Base-by-base conservation (phyloP, 1,140 invertebrate species). In the Stegodyphus mimosarum region DNA sequence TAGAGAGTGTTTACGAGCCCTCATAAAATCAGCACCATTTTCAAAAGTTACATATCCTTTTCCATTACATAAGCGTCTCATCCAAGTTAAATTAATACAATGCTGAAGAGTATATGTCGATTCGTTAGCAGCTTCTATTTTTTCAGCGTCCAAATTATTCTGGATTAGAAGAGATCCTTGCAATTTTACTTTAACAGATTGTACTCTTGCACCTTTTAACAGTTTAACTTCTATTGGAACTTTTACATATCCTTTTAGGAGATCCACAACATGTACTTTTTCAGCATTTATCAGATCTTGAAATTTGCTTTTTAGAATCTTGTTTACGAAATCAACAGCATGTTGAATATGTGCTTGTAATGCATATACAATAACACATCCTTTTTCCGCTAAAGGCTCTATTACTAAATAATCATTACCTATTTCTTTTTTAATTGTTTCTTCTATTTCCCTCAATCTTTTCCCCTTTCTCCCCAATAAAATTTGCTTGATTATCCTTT, bases 381-480 rank as follows among this genome's bases (percentile, higher is more conserved):
- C 74, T 72, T 86, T 86, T 52, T 86, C 73, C 5, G 55, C 15
- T 13, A 66, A 50, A 33, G 83, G 83, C 63, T 86, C 75, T 13
- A 86, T 63, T 13, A 86, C 63, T 33, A 86, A 5, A 6, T 60
- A 73, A 3, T 77, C 75, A 10, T 18, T 52, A 7, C n/a, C 33
- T 7, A 86, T 48, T 7, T 70, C 18, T 10, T 10, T 50, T 64
- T 86, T 77, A 50, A 86, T 64, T 33, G 53, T 9, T 11, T 69
- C 17, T 78, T 86, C 83, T 66, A 78, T 72, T 71, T 52, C 74
- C 49, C 72, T 71, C 18, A 86, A 72, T 53, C 72, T 86, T 7
- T 78, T 18, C n/a, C 83, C 83, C 72, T 78, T 86, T 52, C 77
- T 86, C 6, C 83, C 83, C 2, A 86, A 18, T 9, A 86, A 50